Conservation (phyloP, 2,888 invertebrate species). For the Thelaira solivaga region DNA sequence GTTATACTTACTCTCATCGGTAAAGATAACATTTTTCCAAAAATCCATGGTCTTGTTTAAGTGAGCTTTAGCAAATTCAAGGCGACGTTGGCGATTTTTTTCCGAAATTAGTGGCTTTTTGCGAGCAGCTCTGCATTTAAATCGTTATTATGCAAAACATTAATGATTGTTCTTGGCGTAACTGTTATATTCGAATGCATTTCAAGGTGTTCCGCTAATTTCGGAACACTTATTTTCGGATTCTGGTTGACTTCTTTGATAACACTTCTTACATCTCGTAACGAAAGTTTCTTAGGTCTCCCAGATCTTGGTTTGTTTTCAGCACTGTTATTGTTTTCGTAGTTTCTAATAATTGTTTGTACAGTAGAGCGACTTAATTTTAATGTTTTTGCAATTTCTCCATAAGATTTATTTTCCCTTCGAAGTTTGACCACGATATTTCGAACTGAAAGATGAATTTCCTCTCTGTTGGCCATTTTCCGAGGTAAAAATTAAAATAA, state of each 20-base stretch:
- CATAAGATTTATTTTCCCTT: slow-evolving; percentile 1
- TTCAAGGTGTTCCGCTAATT: not conserved
- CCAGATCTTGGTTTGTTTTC: slow-evolving; percentile 1
- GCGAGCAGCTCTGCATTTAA: too few species aligned
- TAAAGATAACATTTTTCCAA: too few species aligned
- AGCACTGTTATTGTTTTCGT: not conserved
- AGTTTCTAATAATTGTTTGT: not conserved
- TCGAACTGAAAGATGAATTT: not conserved
- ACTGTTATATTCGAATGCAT: not conserved
- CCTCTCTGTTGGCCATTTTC: not conserved
- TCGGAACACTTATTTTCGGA: not conserved
- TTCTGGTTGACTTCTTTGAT: not conserved
- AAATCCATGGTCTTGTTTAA: too few species aligned
- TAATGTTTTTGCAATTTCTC: not conserved
- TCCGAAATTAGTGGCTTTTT: too few species aligned
- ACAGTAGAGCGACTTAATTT: not conserved
- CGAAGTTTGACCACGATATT: not conserved
- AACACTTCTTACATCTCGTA: not conserved
- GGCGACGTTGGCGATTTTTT: too few species aligned
- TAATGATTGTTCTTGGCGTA: not conserved
- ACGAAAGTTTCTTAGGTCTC: not conserved
- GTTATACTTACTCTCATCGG: too few species aligned
- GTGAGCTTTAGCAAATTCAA: too few species aligned
- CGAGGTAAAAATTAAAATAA: not conserved
- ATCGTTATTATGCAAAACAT: not conserved